Evolutionary conservation across 1,140 invertebrate species (phyloP).

Genomic region (Papilio polyxenes): DNA sequence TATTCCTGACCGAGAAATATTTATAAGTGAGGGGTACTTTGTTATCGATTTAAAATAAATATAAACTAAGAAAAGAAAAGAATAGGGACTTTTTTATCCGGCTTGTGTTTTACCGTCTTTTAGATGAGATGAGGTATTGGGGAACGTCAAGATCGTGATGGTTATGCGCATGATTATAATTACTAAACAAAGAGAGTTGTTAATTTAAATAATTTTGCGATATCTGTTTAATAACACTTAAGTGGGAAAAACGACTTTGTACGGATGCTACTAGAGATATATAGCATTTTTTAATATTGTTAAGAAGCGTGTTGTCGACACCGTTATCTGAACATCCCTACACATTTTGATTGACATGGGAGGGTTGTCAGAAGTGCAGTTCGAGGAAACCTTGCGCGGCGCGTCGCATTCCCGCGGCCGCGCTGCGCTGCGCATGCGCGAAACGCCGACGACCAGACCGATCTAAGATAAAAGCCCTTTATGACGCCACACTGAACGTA

Average conservation of each 20-base stretch:
- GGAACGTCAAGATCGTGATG: too few species aligned
- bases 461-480: constrained; percentile 72
- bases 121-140: too few species aligned
- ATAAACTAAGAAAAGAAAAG: background rate
- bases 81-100: background rate
- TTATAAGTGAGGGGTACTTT: background rate
- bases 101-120: background rate
- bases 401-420: constrained; percentile 57
- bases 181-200: too few species aligned
- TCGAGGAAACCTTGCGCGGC: constrained; percentile 62
- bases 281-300: background rate
- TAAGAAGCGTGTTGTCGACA: constrained; percentile 6
- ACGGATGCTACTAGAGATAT: too few species aligned
- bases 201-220: too few species aligned
- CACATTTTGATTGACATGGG: constrained; percentile 51
- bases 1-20: constrained; percentile 30
- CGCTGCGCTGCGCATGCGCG: constrained; percentile 61
- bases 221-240: too few species aligned
- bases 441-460: constrained; percentile 68
- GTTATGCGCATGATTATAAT: too few species aligned
- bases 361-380: constrained; percentile 55
- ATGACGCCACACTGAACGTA: constrained; percentile 69
- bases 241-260: background rate
- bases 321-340: constrained; percentile 13
- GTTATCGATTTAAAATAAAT: constrained; percentile 26